These are phyloP conservation scores for Mnemiopsis leidyi DNA, from an alignment of 37 sponge, comb jelly and placozoan species.

Conservation along the genomic window DNA sequence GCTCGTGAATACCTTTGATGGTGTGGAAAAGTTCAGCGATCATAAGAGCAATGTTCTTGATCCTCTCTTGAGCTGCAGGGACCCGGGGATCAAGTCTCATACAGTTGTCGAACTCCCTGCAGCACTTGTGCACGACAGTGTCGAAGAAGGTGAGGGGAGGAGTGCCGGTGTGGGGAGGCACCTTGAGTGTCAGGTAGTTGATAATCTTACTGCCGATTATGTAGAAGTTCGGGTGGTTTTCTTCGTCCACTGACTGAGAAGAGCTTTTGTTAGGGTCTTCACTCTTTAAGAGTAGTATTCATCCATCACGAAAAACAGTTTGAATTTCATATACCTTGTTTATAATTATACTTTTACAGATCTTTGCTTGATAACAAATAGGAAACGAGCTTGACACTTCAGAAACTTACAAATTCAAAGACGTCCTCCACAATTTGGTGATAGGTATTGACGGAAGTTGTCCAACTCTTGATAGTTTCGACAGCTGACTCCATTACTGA, in stretches of 20 bases:
- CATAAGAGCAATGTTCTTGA: constrained; percentile 58
- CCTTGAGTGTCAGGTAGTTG: neutral
- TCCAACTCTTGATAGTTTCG: constrained; percentile 37
- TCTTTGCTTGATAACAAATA: neutral
- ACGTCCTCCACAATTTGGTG: constrained; percentile 63
- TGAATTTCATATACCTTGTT: too few relatives aligned
- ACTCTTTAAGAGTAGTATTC: too few relatives aligned
- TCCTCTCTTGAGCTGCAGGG: neutral
- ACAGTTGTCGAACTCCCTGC: constrained; percentile 57
- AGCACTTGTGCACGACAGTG: constrained; percentile 58
- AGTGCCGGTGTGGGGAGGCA: neutral
- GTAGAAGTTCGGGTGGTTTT: constrained; percentile 39
- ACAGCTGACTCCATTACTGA: neutral
- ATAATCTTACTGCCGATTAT: constrained; percentile 27
- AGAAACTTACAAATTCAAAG: constrained; percentile 57
- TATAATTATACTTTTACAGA: too few relatives aligned
- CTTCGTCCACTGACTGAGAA: constrained; percentile 56
- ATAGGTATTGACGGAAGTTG: constrained; percentile 23
- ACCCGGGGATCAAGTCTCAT: constrained; percentile 23
- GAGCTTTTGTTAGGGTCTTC: too few relatives aligned
- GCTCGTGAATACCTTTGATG: constrained; percentile 45
- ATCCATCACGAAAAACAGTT: too few relatives aligned
- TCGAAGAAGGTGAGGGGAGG: constrained; percentile 49
- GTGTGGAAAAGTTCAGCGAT: constrained; percentile 55
- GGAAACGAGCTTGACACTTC: neutral